Evolutionary conservation across 1,140 invertebrate genomes (phyloP).

Genomic region (Caenorhabditis briggsae): DNA sequence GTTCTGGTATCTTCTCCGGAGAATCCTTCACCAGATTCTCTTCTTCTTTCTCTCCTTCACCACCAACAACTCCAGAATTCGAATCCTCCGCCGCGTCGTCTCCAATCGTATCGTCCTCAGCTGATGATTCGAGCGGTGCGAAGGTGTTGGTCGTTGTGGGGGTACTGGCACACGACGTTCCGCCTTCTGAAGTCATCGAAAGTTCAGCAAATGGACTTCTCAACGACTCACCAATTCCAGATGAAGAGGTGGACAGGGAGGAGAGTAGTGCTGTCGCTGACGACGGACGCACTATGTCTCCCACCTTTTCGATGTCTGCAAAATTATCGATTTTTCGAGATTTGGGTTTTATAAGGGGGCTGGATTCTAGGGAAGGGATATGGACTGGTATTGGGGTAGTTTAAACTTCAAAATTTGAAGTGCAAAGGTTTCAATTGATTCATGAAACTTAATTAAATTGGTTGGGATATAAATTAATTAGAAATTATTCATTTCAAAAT

Average conservation of each 20-base stretch:
- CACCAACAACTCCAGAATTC: neutral
- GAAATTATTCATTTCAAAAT: no score
- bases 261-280: conserved; percentile 47
- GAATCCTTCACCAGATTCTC: conserved; percentile 11
- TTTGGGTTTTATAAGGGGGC: no score
- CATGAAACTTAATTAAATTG: no score
- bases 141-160: conserved; percentile 2
- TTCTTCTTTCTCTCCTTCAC: neutral
- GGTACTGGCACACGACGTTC: conserved; percentile 36
- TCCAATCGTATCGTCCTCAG: neutral
- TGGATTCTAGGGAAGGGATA: no score
- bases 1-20: neutral
- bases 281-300: conserved; percentile 42
- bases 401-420: no score
- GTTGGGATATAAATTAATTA: no score
- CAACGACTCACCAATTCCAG: conserved; percentile 35
- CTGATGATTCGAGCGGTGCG: neutral
- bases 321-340: neutral
- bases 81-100: neutral
- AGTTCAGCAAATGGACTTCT: conserved; percentile 18
- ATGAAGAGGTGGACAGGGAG: conserved; percentile 34
- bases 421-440: no score
- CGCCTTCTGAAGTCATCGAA: conserved; percentile 46
- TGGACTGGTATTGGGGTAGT: no score
- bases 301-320: conserved; percentile 50